Evolutionary conservation across 2,888 invertebrate genomes (phyloP).

Genomic region (Allacma fusca): DNA sequence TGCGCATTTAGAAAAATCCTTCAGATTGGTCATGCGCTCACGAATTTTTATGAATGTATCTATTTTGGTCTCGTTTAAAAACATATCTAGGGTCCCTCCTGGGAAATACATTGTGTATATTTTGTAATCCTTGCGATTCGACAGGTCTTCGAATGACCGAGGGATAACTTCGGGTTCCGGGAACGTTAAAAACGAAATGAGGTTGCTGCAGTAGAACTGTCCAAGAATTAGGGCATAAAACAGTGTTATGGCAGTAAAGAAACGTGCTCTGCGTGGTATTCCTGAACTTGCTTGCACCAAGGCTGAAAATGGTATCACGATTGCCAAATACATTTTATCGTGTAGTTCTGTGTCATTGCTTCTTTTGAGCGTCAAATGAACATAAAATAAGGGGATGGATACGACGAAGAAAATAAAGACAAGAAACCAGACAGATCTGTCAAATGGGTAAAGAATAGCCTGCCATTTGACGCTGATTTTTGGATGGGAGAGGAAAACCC

Average conservation of each 20-base stretch:
- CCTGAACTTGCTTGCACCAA: too few species aligned
- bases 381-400: constrained; percentile 1
- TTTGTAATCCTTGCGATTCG: neutral
- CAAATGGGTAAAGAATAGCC: constrained; percentile 20
- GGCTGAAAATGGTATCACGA: too few species aligned
- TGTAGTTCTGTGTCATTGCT: too few species aligned
- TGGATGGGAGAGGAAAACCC: neutral
- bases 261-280: too few species aligned
- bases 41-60: neutral
- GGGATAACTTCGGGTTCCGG: too few species aligned
- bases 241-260: neutral
- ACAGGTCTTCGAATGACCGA: constrained; percentile 1
- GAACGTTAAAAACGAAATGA: constrained; percentile 28
- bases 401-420: neutral
- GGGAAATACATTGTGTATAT: neutral
- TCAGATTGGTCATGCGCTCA: neutral
- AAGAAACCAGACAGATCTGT: neutral
- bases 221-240: constrained; percentile 17
- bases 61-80: neutral
- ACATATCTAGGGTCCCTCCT: neutral
- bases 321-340: too few species aligned
- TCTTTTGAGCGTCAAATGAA: too few species aligned
- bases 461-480: neutral
- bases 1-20: neutral
- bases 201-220: neutral